Percentiles rank a stretch among this genome's conserved stretches.
Evolutionary conservation across 1,140 invertebrate genomes (phyloP).

Genomic region (Drosophila navojoa): DNA sequence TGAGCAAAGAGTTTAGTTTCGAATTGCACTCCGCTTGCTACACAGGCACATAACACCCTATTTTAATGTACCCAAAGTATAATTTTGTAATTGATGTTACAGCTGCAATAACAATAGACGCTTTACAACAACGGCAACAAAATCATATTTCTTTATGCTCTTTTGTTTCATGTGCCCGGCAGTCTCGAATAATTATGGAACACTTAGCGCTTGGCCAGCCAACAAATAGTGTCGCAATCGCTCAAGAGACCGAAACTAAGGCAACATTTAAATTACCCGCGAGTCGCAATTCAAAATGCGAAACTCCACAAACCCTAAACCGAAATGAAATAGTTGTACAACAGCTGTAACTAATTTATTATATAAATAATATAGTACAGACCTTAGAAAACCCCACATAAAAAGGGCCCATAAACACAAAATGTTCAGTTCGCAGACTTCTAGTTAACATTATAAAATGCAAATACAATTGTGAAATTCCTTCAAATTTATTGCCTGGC

Average conservation of each 20-base stretch:
- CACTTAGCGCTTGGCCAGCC: constrained; percentile 60
- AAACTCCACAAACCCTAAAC: neutral
- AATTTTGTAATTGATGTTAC: constrained; percentile 28
- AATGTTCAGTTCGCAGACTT: neutral
- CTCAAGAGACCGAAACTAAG: constrained; percentile 30
- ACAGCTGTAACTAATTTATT: neutral
- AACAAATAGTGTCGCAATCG: constrained; percentile 41
- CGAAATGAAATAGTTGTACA: neutral
- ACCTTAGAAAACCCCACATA: constrained; percentile 2
- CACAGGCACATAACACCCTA: neutral
- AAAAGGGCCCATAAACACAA: constrained; percentile 2
- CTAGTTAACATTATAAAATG: neutral
- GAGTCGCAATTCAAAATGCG: neutral
- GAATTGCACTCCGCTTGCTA: too few species aligned
- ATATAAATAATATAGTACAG: neutral
- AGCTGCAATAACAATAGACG: constrained; percentile 21
- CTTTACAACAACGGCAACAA: constrained; percentile 13
- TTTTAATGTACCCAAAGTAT: constrained; percentile 1
- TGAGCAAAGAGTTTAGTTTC: too few species aligned
- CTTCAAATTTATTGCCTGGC: neutral
- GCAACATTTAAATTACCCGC: constrained; percentile 30
- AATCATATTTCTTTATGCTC: constrained; percentile 18
- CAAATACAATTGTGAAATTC: neutral
- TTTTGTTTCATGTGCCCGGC: constrained; percentile 11
- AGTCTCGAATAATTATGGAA: constrained; percentile 57